Evolutionary conservation across 2,888 invertebrate genomes (phyloP).

Genomic region (Seira sanloemensis): DNA sequence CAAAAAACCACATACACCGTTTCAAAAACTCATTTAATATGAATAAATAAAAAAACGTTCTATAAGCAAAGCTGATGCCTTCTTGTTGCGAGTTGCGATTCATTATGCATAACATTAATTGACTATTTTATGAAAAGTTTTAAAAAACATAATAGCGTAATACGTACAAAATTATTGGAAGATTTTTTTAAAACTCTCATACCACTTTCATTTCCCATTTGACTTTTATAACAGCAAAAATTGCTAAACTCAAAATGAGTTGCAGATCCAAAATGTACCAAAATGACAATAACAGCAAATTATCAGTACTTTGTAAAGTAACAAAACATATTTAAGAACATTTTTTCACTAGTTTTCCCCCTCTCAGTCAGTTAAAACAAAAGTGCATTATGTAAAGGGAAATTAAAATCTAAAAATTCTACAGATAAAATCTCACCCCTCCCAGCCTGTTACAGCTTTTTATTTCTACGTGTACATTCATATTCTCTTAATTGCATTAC

Average conservation of each 20-base stretch:
- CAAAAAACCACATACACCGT: slow-evolving; percentile 44
- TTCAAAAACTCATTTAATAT: slow-evolving; percentile 47
- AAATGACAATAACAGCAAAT: no score
- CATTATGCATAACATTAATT: neutral
- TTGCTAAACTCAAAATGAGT: no score
- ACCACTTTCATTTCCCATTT: no score
- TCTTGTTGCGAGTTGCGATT: neutral
- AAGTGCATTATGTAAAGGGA: slow-evolving; percentile 1
- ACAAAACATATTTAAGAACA: neutral
- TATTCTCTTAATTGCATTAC: neutral
- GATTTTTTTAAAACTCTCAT: neutral
- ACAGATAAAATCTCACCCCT: slow-evolving; percentile 6
- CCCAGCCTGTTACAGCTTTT: slow-evolving; percentile 10
- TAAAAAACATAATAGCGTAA: neutral
- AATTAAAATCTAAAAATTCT: neutral
- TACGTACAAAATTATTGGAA: neutral
- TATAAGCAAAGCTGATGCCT: slow-evolving; percentile 50
- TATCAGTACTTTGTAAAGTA: neutral
- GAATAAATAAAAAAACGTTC: slow-evolving; percentile 34
- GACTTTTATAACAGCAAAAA: no score
- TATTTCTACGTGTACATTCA: neutral
- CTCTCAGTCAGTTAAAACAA: neutral
- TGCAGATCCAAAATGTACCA: no score
- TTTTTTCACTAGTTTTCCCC: neutral
- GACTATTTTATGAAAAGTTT: slow-evolving; percentile 3